Base-by-base conservation (phyloP, 1,140 invertebrate species). In the Vanessa tameamea region DNA sequence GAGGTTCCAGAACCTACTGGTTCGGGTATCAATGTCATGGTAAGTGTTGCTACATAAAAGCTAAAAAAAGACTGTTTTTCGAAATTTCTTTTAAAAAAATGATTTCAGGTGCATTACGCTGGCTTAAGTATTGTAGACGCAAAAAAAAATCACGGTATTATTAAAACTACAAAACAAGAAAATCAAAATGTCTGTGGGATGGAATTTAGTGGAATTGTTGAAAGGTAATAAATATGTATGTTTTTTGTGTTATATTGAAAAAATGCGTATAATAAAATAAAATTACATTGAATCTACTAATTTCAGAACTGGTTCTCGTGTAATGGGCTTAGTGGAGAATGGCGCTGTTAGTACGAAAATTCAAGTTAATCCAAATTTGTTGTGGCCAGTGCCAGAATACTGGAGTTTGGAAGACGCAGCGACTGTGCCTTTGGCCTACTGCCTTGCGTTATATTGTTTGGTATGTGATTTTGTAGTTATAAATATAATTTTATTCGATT, bases 351-450 rank as follows among this genome's bases (percentile, higher is more conserved):
- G 43, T 20, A 64, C 66, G 3, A 50, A 37, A 63, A 23, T 72
- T 14, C 64, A 47, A 5, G 70, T 43, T 0, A 23, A 64, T 15
- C 73, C 79, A 2, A 68, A 83, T 47, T n/a, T 96, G 4, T 37
- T 94, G 1, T 97, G 96, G 96, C 84, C 94, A 0, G 92, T 97
- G 13, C 97, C 97, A 1, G 91, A 95, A 0, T 75, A 93, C 15
- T 97, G 96, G 96, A 94, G 88, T 1, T 79, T 97, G 5, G 95
- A 96, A 82, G 95, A 97, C 26, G 97, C 97, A 8, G 95, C 96
- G 0, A 97, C 96, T 1, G 94, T 97, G 2, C 96, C 97, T 3
- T 55, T 89, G n/a, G 78, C 86, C 0, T 89, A 86, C 64, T 71
- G 77, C 9, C 47, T 84, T 12, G 87, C 86, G 3, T 90, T 82